phyloP scores from a whole-genome alignment of 2,888 invertebrate genomes.

The Hesperia comma region DNA sequence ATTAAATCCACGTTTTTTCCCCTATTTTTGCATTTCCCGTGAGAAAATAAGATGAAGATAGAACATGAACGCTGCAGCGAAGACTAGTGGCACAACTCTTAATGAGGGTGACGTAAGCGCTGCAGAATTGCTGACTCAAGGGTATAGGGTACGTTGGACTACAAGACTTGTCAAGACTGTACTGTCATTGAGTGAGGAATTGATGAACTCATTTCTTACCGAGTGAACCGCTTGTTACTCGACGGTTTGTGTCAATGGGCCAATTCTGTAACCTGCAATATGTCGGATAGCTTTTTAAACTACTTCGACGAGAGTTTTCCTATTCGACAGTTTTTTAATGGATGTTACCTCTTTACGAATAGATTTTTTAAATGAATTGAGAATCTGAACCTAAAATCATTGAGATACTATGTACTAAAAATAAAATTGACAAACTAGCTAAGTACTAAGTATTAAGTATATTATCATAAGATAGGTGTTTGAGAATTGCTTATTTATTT shows the following conservation, averaged over 20 bases:
- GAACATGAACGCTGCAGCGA: slow-evolving; percentile 4
- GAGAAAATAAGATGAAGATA: slow-evolving; percentile 10
- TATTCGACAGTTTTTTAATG: too few relatives aligned
- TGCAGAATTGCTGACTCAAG: not conserved
- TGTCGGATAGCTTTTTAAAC: too few relatives aligned
- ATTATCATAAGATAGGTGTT: too few relatives aligned
- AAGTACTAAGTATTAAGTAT: too few relatives aligned
- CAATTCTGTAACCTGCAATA: too few relatives aligned
- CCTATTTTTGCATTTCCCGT: slow-evolving; percentile 8
- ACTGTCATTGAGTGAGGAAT: not conserved
- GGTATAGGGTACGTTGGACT: not conserved
- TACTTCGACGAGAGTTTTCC: too few relatives aligned
- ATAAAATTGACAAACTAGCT: too few relatives aligned
- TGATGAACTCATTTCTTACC: not conserved
- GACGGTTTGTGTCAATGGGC: not conserved
- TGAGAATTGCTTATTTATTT: too few relatives aligned
- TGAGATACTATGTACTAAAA: too few relatives aligned
- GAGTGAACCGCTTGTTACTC: not conserved
- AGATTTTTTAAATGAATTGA: too few relatives aligned
- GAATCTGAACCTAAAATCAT: too few relatives aligned
- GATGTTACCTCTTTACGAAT: too few relatives aligned
- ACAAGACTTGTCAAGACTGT: not conserved
- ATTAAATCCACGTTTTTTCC: not conserved
- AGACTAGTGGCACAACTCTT: not conserved
- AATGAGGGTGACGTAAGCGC: slow-evolving; percentile 1